Percentiles rank a stretch among this genome's conserved stretches.
phyloP scores from a whole-genome alignment of 2,113 vertebrate species.

The Myrmophylax atrothorax region DNA sequence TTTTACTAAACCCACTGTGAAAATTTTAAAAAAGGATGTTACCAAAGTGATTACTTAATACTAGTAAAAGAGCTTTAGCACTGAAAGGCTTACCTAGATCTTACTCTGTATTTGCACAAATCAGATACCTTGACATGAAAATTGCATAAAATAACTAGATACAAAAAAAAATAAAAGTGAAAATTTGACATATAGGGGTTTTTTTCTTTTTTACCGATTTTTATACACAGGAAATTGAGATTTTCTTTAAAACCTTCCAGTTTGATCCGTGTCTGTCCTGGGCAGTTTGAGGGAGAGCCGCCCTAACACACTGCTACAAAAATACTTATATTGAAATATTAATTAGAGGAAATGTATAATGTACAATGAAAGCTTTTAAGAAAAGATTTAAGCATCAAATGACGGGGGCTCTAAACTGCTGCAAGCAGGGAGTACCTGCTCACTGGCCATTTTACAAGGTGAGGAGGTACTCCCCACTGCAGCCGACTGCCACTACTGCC shows the following conservation, averaged over 20 bases:
- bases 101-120: background rate
- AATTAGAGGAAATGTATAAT: background rate
- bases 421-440: background rate
- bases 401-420: too few species aligned
- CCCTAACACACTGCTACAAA: background rate
- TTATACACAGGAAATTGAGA: background rate
- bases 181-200: background rate
- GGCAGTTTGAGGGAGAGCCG: background rate
- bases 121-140: background rate
- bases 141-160: background rate
- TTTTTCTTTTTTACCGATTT: background rate
- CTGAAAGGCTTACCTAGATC: background rate
- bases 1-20: background rate
- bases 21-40: background rate
- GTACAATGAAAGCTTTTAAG: background rate
- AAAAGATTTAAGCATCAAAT: background rate
- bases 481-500: rapidly evolving
- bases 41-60: background rate
- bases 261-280: background rate
- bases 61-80: background rate
- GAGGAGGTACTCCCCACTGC: background rate
- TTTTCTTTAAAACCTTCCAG: background rate
- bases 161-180: background rate
- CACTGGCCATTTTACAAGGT: background rate
- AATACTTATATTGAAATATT: background rate